Conservation (phyloP, 64 coral and sea anemone species). For the Cladopsammia gracilis region DNA sequence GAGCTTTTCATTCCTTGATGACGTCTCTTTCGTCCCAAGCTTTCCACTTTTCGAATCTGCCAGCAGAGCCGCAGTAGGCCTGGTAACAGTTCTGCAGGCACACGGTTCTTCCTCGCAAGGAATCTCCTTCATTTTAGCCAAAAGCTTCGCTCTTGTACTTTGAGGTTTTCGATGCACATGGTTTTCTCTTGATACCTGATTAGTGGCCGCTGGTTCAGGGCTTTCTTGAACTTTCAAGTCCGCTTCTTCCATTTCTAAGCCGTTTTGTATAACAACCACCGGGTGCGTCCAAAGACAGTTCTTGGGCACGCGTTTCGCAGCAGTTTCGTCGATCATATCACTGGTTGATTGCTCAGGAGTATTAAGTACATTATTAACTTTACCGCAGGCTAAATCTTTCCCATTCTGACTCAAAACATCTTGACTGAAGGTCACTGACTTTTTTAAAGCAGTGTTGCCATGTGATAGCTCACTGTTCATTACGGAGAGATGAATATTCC, state of each 20-base stretch:
- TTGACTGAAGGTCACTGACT: constrained; percentile 87
- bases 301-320: neutral
- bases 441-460: constrained; percentile 19
- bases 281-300: constrained; percentile 45
- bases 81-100: constrained; percentile 61
- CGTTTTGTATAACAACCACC: constrained; percentile 92
- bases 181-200: neutral
- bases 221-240: neutral
- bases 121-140: constrained; percentile 64
- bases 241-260: constrained; percentile 71
- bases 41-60: neutral
- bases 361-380: constrained; percentile 1
- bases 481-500: constrained; percentile 42
- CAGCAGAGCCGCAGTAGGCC: constrained; percentile 53
- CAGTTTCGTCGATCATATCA: neutral
- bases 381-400: neutral
- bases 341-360: neutral
- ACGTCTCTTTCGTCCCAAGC: neutral
- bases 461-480: neutral
- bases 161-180: neutral
- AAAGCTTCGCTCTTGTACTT: constrained; percentile 41
- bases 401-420: constrained; percentile 5
- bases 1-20: constrained; percentile 31
- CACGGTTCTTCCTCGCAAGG: constrained; percentile 43
- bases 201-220: neutral